Conservation (phyloP, 2,888 invertebrate genomes). For the Stictocephala bisonia region DNA sequence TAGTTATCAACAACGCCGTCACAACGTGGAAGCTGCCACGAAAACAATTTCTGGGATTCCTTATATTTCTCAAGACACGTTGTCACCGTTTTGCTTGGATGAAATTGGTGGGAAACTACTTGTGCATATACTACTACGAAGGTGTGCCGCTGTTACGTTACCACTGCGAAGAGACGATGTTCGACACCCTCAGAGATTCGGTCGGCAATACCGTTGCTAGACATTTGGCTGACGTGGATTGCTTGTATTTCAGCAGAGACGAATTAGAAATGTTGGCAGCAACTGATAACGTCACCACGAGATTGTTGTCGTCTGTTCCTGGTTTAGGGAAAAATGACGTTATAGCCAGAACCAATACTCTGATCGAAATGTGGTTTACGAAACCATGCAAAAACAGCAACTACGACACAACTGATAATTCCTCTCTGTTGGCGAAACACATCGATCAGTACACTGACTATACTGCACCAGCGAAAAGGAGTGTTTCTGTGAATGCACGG, state of each 20-base stretch:
- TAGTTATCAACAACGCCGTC: background rate
- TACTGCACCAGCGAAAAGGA: constrained; percentile 5
- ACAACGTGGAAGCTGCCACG: background rate
- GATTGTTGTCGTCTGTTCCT: background rate
- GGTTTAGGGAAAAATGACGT: background rate
- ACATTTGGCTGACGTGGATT: background rate
- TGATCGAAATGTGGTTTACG: background rate
- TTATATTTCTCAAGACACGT: background rate
- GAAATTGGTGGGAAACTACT: background rate
- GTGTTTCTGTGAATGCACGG: constrained; percentile 12
- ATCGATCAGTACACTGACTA: constrained; percentile 6
- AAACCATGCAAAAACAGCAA: background rate
- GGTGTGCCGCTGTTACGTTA: background rate
- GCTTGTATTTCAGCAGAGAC: no score
- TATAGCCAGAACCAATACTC: background rate
- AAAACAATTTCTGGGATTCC: background rate
- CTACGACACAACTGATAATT: background rate
- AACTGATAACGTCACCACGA: no score
- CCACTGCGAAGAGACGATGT: background rate
- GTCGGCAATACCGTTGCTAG: background rate
- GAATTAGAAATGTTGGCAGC: no score
- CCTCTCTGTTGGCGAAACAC: background rate
- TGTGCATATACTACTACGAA: constrained; percentile 3
- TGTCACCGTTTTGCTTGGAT: background rate
- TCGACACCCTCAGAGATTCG: background rate